Percentiles rank a stretch among this genome's conserved stretches.
Evolutionary conservation across 2,113 vertebrate species (phyloP).

Genomic region (Tautogolabrus adspersus): DNA sequence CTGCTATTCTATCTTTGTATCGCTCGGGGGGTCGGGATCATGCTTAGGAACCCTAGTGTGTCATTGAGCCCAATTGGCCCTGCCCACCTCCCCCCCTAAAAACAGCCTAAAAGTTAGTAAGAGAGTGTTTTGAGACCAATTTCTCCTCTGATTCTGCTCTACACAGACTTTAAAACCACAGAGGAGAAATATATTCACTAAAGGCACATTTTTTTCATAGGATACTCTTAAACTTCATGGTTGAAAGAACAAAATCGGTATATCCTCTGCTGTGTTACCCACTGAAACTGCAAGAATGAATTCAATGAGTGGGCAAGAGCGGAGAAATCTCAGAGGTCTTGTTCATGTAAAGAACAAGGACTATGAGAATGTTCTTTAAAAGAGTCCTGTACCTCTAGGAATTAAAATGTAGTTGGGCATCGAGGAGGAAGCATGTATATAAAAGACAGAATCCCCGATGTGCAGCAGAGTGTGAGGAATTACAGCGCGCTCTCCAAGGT

Average conservation of each 20-base stretch:
- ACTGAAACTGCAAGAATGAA: background rate
- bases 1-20: no score
- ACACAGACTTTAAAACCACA: no score
- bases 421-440: conserved; percentile 1
- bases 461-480: conserved; percentile 46
- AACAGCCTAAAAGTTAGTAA: no score
- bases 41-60: no score
- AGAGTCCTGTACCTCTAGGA: conserved; percentile 12
- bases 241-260: background rate
- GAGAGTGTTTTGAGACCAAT: no score
- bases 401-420: conserved; percentile 19
- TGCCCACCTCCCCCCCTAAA: no score
- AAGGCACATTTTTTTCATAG: background rate
- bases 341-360: conserved; percentile 21
- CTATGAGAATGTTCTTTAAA: conserved; percentile 29
- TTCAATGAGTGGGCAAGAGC: background rate
- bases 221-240: background rate
- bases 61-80: no score
- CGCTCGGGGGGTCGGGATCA: no score
- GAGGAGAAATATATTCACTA: background rate
- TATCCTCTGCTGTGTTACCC: background rate
- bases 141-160: no score
- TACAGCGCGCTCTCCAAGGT: conserved; percentile 56
- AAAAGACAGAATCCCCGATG: conserved; percentile 33
- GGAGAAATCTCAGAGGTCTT: conserved; percentile 28